A percentile compares a stretch with the other conserved stretches of the same genome.
Conservation (phyloP, 2,797 vertebrate species). For the Xerus rutilus region DNA sequence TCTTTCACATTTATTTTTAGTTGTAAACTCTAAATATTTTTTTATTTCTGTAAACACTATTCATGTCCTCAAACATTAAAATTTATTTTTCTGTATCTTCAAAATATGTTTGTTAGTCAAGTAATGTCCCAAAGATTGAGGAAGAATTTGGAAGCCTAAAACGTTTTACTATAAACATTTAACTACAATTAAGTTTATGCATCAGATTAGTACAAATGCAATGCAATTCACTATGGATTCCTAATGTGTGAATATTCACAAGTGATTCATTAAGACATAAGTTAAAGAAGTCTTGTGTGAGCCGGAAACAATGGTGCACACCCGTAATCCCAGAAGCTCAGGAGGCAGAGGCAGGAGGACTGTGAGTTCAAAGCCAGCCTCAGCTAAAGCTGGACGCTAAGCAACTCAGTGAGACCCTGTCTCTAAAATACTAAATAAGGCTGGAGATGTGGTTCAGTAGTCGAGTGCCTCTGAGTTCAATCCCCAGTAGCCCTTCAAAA, state of each 20-base stretch:
- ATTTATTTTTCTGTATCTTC: constrained; percentile 40
- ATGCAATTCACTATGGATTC: background rate
- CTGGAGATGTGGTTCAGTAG: too few species aligned
- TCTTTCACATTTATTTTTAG: constrained; percentile 27
- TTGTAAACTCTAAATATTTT: constrained; percentile 18
- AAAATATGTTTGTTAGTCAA: background rate
- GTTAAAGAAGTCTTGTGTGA: background rate
- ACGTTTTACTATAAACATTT: constrained; percentile 9
- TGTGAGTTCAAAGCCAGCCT: too few species aligned
- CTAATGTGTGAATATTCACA: background rate
- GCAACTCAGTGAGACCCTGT: too few species aligned
- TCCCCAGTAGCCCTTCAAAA: too few species aligned
- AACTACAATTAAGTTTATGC: background rate
- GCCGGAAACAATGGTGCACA: too few species aligned
- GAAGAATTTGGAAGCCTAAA: background rate
- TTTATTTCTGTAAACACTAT: constrained; percentile 36
- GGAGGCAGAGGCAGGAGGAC: too few species aligned
- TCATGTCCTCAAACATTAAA: background rate
- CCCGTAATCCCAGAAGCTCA: too few species aligned
- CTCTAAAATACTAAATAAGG: too few species aligned
- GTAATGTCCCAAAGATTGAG: background rate
- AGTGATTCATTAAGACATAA: background rate
- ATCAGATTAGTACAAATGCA: background rate
- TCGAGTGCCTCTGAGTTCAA: too few species aligned
- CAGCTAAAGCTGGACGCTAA: too few species aligned